Evolutionary conservation across 2,888 invertebrate genomes (phyloP).

Genomic region (Eupeodes luniger): DNA sequence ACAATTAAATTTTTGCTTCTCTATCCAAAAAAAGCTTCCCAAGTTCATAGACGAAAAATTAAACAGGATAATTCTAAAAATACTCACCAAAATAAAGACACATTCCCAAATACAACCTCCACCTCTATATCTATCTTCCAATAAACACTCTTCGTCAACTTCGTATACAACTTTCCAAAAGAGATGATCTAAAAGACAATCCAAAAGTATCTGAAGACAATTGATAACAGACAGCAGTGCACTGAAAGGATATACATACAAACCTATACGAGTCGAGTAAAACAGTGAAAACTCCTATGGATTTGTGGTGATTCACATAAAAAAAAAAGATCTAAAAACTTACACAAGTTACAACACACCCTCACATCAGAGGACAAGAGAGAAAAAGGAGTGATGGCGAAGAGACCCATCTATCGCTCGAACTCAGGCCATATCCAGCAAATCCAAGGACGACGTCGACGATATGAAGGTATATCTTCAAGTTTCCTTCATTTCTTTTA

Average conservation of each 20-base stretch:
- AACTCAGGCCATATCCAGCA: constrained; percentile 35
- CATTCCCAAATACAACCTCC: background rate
- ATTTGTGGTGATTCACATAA: constrained; percentile 47
- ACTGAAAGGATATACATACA: constrained; percentile 45
- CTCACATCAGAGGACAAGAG: no score
- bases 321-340: constrained; percentile 29
- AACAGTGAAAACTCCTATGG: constrained; percentile 59
- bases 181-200: constrained; percentile 69
- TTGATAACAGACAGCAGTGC: constrained; percentile 64
- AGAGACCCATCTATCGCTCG: constrained; percentile 10
- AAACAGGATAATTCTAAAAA: constrained; percentile 56
- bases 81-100: constrained; percentile 43
- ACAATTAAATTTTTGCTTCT: constrained; percentile 40
- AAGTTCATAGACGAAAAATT: constrained; percentile 46
- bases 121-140: background rate
- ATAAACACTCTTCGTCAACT: constrained; percentile 1
- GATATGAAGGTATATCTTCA: constrained; percentile 31
- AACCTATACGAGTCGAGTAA: no score
- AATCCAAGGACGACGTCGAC: constrained; percentile 20
- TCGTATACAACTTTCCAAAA: background rate
- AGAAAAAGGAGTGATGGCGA: background rate
- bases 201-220: constrained; percentile 75
- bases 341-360: background rate
- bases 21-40: constrained; percentile 20
- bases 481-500: constrained; percentile 65